These are phyloP conservation scores for Drosophila helvetica DNA, from an alignment of 2,888 invertebrate genomes.

Conservation along the genomic window DNA sequence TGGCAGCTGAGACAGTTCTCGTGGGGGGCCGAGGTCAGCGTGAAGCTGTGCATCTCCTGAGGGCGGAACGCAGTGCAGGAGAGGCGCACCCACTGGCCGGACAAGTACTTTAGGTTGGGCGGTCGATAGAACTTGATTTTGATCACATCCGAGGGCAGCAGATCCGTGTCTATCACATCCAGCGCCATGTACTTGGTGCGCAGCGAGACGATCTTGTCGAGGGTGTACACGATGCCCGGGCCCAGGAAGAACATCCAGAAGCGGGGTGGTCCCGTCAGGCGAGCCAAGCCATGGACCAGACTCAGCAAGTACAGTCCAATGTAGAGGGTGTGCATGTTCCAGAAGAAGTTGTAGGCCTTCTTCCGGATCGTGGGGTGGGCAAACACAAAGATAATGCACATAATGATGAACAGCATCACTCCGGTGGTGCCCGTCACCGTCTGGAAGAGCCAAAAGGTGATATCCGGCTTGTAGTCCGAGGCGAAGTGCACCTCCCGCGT, in stretches of 20 bases:
- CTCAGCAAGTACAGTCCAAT: conserved; percentile 93
- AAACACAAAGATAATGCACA: conserved; percentile 98
- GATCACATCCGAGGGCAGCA: conserved; percentile 96
- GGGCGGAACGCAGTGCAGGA: conserved; percentile 95
- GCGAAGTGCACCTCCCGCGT: conserved; percentile 97
- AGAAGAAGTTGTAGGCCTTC: conserved; percentile 97
- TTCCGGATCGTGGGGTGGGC: conserved; percentile 96
- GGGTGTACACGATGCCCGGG: conserved; percentile 93
- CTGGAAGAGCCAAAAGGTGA: conserved; percentile 97
- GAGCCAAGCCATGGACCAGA: conserved; percentile 94
- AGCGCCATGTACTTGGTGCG: conserved; percentile 95
- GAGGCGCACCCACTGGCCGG: conserved; percentile 97
- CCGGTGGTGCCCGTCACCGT: conserved; percentile 96
- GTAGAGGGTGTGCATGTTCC: conserved; percentile 96
- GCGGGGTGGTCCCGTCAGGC: conserved; percentile 94
- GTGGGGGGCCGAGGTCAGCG: conserved; percentile 97
- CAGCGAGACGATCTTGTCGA: conserved; percentile 96
- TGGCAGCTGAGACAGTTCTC: conserved; percentile 97
- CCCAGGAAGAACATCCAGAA: conserved; percentile 98
- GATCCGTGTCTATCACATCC: conserved; percentile 96
- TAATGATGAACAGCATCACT: conserved; percentile 93
- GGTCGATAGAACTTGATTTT: conserved; percentile 98
- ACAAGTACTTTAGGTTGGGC: conserved; percentile 96
- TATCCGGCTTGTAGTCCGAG: conserved; percentile 96
- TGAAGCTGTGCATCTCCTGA: conserved; percentile 97